Percentiles rank a stretch among this genome's conserved stretches.
Conservation (phyloP, 2,888 invertebrate species). For the Coelinius sp. region DNA sequence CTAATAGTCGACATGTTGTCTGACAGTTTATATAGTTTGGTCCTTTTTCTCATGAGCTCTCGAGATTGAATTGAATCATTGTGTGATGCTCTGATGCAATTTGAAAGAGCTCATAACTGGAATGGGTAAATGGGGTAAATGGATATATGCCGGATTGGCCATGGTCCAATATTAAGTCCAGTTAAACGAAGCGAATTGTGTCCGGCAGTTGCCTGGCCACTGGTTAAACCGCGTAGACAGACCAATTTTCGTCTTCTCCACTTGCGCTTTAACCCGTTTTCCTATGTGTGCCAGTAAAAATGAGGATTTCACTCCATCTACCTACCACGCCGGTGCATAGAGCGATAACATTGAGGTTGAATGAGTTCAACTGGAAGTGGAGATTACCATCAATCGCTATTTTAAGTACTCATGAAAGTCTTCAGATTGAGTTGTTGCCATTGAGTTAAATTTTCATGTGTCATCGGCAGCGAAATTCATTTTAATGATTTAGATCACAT, state of each 20-base stretch:
- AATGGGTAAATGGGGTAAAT: conserved; percentile 29
- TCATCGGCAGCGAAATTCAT: no score
- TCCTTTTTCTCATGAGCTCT: background rate
- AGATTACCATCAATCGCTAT: no score
- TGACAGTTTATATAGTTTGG: background rate
- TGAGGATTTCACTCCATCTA: background rate
- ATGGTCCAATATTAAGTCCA: conserved; percentile 48
- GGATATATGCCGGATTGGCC: conserved; percentile 41
- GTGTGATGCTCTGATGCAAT: conserved; percentile 42
- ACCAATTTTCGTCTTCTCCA: conserved; percentile 39
- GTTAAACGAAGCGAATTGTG: conserved; percentile 66
- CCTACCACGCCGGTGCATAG: background rate
- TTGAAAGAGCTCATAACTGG: conserved; percentile 45
- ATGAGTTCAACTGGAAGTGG: no score
- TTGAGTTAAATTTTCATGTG: no score
- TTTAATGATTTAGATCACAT: no score
- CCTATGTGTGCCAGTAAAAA: background rate
- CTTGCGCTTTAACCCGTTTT: conserved; percentile 10
- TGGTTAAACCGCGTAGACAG: conserved; percentile 41
- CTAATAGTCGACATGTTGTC: background rate
- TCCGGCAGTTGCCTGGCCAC: conserved; percentile 45
- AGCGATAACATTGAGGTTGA: background rate
- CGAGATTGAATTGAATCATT: conserved; percentile 19
- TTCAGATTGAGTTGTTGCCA: no score
- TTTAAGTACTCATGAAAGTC: no score